These are phyloP conservation scores for Australoheros facetus DNA, from an alignment of 2,797 vertebrate genomes.

Conservation along the genomic window DNA sequence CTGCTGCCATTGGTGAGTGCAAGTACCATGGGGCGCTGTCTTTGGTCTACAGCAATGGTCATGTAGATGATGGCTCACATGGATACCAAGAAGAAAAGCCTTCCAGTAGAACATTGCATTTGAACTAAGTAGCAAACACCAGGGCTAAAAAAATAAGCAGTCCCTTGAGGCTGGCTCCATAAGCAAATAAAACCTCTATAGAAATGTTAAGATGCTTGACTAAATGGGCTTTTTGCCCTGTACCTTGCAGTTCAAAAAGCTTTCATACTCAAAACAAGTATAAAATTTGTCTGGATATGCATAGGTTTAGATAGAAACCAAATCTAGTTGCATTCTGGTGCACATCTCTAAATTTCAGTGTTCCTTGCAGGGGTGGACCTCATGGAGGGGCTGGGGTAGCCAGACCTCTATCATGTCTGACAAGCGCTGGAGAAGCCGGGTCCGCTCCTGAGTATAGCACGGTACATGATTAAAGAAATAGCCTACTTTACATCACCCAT, in stretches of 20 bases:
- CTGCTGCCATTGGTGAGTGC: background rate
- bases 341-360: background rate
- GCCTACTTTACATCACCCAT: too few relatives aligned
- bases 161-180: background rate
- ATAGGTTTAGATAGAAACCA: background rate
- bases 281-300: background rate
- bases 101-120: accelerated
- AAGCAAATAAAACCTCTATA: too few relatives aligned
- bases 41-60: too few relatives aligned
- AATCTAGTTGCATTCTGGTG: background rate
- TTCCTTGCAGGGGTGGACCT: background rate
- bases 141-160: background rate
- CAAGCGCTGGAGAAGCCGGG: too few relatives aligned
- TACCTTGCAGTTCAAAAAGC: background rate
- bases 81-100: background rate
- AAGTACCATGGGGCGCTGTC: background rate
- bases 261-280: background rate
- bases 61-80: background rate
- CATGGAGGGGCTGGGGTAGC: too few relatives aligned
- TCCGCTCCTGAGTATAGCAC: too few relatives aligned
- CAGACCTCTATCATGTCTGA: too few relatives aligned
- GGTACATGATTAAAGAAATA: too few relatives aligned
- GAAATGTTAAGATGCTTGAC: too few relatives aligned
- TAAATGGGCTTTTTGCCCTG: background rate
- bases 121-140: too few relatives aligned